A percentile compares a stretch with the other conserved stretches of the same genome.
Evolutionary conservation across 2,888 invertebrate genomes (phyloP).

Genomic region (Leptura quadrifasciata): DNA sequence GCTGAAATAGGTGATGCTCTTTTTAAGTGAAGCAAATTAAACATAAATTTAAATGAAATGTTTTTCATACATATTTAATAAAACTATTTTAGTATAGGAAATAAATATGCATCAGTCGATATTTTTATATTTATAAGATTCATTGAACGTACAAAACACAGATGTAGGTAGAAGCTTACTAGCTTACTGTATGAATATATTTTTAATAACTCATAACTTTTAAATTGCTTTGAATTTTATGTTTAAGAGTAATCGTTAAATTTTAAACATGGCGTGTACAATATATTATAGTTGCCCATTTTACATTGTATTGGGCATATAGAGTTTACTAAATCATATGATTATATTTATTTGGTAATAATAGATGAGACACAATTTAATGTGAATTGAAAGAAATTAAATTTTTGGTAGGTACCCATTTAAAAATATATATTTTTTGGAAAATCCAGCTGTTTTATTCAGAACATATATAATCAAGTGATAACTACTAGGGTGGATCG

Average conservation of each 20-base stretch:
- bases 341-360: neutral
- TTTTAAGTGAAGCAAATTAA: conserved; percentile 42
- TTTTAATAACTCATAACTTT: conserved; percentile 20
- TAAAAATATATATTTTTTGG: neutral
- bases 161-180: neutral
- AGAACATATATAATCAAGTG: too few relatives aligned
- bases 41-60: too few relatives aligned
- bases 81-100: neutral
- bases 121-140: neutral
- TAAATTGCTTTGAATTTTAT: conserved; percentile 9
- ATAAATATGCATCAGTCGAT: neutral
- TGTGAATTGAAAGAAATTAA: neutral
- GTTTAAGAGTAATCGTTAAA: conserved; percentile 7
- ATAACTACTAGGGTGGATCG: too few relatives aligned
- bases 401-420: too few relatives aligned
- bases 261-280: conserved; percentile 5
- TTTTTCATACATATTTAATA: neutral
- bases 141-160: neutral
- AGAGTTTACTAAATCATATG: neutral
- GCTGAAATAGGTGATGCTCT: conserved; percentile 75
- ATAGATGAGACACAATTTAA: neutral
- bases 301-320: neutral
- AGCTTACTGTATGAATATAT: neutral
- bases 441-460: neutral
- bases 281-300: conserved; percentile 7